Evolutionary conservation across 1,140 invertebrate genomes (phyloP).

Genomic region (Drosophila takahashii): DNA sequence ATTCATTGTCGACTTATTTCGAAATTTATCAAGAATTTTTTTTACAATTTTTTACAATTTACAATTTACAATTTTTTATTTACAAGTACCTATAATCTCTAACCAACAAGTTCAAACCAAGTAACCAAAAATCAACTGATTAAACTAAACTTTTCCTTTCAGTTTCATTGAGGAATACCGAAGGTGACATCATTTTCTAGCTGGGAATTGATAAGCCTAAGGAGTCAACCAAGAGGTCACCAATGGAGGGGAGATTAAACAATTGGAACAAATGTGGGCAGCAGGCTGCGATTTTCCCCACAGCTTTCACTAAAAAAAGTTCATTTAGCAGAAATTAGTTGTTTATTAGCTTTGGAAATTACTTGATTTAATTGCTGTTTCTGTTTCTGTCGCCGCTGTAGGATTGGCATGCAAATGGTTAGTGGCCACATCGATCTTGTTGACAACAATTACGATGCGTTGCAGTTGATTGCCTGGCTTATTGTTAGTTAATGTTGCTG

Average conservation of each 20-base stretch:
- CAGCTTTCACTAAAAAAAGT: constrained; percentile 26
- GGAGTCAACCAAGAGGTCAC: constrained; percentile 19
- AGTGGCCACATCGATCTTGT: constrained; percentile 65
- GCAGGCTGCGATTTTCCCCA: constrained; percentile 5
- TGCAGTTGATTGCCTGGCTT: constrained; percentile 49
- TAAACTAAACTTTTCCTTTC: constrained; percentile 7
- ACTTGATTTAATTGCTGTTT: constrained; percentile 54
- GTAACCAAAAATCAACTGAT: background rate
- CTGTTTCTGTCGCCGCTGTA: constrained; percentile 16
- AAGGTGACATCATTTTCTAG: constrained; percentile 36
- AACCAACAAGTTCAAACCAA: no score
- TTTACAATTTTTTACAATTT: no score
- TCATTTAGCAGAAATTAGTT: constrained; percentile 29
- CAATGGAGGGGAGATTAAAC: constrained; percentile 14
- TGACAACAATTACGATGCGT: constrained; percentile 73
- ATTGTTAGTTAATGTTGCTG: constrained; percentile 38
- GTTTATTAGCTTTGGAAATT: constrained; percentile 51
- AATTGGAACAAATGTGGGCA: constrained; percentile 20
- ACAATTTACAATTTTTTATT: no score
- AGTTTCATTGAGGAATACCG: background rate
- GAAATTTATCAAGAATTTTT: background rate
- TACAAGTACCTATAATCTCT: no score
- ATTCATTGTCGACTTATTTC: background rate
- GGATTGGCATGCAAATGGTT: constrained; percentile 68
- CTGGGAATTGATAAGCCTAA: constrained; percentile 25